These are phyloP conservation scores for Spondyliosoma cantharus DNA, from an alignment of 2,797 vertebrate genomes.

Conservation along the genomic window DNA sequence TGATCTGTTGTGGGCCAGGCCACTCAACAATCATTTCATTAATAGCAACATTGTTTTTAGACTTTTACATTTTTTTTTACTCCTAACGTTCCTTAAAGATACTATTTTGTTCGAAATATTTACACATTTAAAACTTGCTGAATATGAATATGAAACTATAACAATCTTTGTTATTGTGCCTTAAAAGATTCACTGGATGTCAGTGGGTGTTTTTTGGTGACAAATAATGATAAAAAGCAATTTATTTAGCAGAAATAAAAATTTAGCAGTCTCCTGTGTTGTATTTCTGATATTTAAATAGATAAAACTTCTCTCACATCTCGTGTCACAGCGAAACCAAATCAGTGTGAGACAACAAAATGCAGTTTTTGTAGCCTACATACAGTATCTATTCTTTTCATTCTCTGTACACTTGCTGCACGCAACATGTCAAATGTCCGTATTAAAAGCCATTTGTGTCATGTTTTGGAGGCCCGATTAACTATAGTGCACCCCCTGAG, in stretches of 20 bases:
- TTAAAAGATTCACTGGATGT: background rate
- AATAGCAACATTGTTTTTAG: constrained; percentile 41
- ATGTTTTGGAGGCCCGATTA: constrained; percentile 34
- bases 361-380: background rate
- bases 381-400: background rate
- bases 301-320: background rate
- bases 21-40: constrained; percentile 51
- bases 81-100: background rate
- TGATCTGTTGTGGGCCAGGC: constrained; percentile 38
- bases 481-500: constrained; percentile 23
- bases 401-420: background rate
- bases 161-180: background rate
- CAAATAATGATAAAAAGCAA: background rate
- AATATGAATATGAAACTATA: too few species aligned
- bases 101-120: background rate
- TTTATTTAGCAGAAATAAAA: background rate
- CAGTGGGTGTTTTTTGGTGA: background rate
- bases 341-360: background rate
- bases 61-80: constrained; percentile 23
- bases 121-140: background rate
- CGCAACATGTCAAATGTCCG: constrained; percentile 1
- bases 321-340: background rate
- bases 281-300: background rate
- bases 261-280: too few species aligned
- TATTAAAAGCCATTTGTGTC: constrained; percentile 31